Percentiles rank a stretch among this genome's conserved stretches.
phyloP scores from a whole-genome alignment of 1,140 invertebrate species.

The Meteorus sp. region DNA sequence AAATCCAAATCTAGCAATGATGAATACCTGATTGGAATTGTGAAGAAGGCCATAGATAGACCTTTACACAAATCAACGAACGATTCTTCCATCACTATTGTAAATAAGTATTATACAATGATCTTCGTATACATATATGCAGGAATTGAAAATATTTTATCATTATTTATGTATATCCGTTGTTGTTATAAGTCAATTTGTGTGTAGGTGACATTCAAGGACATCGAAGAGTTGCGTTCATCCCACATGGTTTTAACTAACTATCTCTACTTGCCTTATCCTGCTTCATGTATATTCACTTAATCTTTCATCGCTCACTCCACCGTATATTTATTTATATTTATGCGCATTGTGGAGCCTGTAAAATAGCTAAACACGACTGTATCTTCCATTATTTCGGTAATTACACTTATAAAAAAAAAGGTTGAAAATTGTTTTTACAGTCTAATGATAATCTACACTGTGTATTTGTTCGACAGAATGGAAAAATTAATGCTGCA shows the following conservation, averaged over 20 bases:
- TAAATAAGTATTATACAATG: neutral
- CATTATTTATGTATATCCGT: too few species aligned
- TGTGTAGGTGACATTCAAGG: conserved; percentile 1
- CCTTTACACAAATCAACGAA: neutral
- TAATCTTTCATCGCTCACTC: neutral
- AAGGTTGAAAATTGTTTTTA: too few species aligned
- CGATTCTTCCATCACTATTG: neutral
- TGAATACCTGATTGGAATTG: neutral
- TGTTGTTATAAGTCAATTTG: neutral
- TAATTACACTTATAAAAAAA: too few species aligned
- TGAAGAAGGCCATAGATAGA: neutral
- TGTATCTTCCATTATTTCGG: too few species aligned
- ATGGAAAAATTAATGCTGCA: too few species aligned
- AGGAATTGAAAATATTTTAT: too few species aligned
- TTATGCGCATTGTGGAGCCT: too few species aligned
- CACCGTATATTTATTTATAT: too few species aligned
- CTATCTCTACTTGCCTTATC: neutral
- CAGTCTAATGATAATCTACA: too few species aligned
- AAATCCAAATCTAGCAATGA: neutral
- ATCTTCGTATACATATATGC: too few species aligned
- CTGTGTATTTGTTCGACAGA: too few species aligned
- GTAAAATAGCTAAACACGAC: too few species aligned
- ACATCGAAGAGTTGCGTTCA: neutral
- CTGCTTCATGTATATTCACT: neutral
- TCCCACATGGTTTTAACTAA: neutral